A percentile compares a stretch with the other conserved stretches of the same genome.
These are phyloP conservation scores for Onchidella celtica DNA, from an alignment of 2,888 invertebrate species.

Conservation along the genomic window DNA sequence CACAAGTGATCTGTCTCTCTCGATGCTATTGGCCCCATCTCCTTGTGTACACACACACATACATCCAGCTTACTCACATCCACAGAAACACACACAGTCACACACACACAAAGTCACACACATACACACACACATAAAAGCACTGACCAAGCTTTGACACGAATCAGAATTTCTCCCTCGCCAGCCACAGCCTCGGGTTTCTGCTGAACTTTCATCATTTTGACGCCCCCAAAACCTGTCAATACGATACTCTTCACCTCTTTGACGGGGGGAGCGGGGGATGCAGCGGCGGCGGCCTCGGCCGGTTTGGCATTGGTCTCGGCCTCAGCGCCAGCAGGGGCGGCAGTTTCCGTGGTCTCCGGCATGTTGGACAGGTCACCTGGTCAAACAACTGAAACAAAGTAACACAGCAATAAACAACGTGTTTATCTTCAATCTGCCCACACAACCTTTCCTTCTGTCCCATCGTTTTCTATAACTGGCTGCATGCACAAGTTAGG, in stretches of 20 bases:
- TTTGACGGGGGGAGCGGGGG: constrained; percentile 83
- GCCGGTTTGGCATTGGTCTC: background rate
- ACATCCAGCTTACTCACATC: background rate
- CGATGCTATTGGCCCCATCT: too few relatives aligned
- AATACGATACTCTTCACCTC: constrained; percentile 93
- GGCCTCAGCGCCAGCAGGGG: constrained; percentile 43
- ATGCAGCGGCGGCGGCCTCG: constrained; percentile 41
- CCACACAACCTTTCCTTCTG: too few relatives aligned
- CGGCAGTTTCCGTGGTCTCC: constrained; percentile 45
- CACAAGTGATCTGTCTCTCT: too few relatives aligned
- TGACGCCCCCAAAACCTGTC: constrained; percentile 91
- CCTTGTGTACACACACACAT: too few relatives aligned
- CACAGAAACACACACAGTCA: background rate
- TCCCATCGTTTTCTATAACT: background rate
- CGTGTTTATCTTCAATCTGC: too few relatives aligned
- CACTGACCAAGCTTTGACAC: constrained; percentile 93
- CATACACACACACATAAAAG: background rate
- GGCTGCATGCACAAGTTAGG: background rate
- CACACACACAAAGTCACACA: constrained; percentile 11
- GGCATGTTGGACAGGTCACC: constrained; percentile 50
- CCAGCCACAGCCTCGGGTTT: constrained; percentile 87
- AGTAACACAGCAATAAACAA: too few relatives aligned
- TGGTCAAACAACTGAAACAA: too few relatives aligned
- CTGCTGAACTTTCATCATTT: constrained; percentile 90
- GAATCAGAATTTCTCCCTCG: constrained; percentile 86